Evolutionary conservation across 2,113 vertebrate genomes (phyloP).

Genomic region (Rhabdornis inornatus): DNA sequence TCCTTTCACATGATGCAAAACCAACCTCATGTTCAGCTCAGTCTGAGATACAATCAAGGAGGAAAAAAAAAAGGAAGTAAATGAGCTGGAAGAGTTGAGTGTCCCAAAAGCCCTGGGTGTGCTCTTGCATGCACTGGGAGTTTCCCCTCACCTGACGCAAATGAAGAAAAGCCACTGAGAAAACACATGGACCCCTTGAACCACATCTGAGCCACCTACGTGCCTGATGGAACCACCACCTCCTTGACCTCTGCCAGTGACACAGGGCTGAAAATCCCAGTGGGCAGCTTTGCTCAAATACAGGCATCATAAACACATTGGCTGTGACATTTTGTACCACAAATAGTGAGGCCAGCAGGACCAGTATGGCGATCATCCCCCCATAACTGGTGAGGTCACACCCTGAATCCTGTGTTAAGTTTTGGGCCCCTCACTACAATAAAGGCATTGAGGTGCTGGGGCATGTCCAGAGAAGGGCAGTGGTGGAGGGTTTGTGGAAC

Average conservation of each 20-base stretch:
- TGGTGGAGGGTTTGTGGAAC: neutral
- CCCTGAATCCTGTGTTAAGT: neutral
- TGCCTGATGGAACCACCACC: neutral
- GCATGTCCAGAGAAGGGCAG: neutral
- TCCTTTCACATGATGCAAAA: neutral
- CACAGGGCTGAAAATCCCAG: neutral
- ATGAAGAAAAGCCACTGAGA: neutral
- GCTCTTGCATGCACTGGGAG: fast-evolving
- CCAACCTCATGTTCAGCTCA: neutral
- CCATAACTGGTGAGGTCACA: neutral
- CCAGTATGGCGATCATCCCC: neutral
- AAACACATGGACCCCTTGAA: neutral
- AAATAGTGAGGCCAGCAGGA: neutral
- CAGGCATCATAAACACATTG: neutral
- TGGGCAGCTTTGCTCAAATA: neutral
- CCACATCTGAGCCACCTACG: fast-evolving
- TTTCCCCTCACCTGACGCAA: neutral
- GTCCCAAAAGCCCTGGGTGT: neutral
- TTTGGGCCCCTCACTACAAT: neutral
- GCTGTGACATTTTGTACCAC: neutral
- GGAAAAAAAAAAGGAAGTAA: neutral
- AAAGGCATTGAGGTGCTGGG: neutral
- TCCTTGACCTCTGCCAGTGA: neutral
- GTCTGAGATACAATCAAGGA: neutral
- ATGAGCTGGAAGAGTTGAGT: neutral